Evolutionary conservation across 2,113 vertebrate species (phyloP).

Genomic region (Ranitomeya imitator): DNA sequence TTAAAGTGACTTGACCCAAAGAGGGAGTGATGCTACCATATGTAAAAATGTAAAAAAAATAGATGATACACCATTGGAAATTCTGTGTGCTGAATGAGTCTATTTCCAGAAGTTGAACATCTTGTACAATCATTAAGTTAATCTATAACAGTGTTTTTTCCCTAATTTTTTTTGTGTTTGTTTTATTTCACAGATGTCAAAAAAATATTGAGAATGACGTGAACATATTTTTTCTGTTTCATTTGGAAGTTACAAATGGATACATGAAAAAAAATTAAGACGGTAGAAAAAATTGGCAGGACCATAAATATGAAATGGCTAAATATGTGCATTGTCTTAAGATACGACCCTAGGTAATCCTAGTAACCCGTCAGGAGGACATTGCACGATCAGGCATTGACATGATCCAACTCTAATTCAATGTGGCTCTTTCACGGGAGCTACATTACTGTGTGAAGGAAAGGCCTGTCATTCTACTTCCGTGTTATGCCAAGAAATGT

Average conservation of each 20-base stretch:
- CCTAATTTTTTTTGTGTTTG: neutral
- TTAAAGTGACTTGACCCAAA: conserved; percentile 87
- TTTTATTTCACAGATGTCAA: neutral
- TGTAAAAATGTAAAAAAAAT: conserved; percentile 60
- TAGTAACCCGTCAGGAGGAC: too few relatives aligned
- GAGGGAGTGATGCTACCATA: conserved; percentile 80
- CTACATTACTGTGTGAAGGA: too few relatives aligned
- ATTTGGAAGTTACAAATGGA: neutral
- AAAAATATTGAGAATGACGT: neutral
- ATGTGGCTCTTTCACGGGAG: too few relatives aligned
- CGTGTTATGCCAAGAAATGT: too few relatives aligned
- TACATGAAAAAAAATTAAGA: neutral
- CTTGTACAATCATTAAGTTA: neutral
- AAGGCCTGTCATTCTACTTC: too few relatives aligned
- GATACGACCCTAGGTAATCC: too few relatives aligned
- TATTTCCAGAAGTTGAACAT: conserved; percentile 3
- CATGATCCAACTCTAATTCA: too few relatives aligned
- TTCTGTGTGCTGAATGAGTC: conserved; percentile 19
- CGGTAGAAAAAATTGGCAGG: neutral
- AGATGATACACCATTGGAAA: neutral
- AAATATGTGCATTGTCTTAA: neutral
- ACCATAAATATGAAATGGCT: neutral
- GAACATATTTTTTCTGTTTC: neutral
- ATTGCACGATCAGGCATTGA: too few relatives aligned
- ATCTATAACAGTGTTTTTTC: neutral